phyloP scores from a whole-genome alignment of 2,113 vertebrate genomes.

The Corythornis madagascariensis region DNA sequence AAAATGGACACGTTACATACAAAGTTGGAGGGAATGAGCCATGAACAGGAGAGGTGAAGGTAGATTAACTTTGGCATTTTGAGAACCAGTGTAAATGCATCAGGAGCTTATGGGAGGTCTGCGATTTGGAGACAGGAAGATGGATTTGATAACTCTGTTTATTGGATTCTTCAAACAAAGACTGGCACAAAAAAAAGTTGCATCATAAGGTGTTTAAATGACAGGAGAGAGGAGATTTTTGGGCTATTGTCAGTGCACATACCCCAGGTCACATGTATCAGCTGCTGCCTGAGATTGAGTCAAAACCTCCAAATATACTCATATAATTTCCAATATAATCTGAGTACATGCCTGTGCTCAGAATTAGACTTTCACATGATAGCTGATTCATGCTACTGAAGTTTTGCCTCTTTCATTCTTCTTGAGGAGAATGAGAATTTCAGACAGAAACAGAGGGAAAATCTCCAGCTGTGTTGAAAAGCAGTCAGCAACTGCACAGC shows the following conservation, averaged over 20 bases:
- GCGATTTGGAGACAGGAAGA: neutral
- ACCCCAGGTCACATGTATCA: accelerated
- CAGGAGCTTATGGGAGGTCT: neutral
- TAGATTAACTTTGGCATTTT: neutral
- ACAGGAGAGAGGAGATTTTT: neutral
- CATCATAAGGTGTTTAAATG: neutral
- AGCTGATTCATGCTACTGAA: neutral
- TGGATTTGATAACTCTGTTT: neutral
- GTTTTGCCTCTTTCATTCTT: neutral
- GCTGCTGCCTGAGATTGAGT: neutral
- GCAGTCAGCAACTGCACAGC: neutral
- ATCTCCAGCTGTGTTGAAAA: constrained; percentile 7
- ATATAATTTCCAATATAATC: too few species aligned
- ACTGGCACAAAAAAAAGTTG: neutral
- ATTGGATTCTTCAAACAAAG: neutral
- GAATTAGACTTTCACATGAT: neutral
- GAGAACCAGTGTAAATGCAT: neutral
- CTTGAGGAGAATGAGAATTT: neutral
- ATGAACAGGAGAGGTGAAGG: neutral
- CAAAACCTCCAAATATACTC: neutral
- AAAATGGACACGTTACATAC: neutral
- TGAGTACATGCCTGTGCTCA: neutral
- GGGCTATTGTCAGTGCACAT: neutral
- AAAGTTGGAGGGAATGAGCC: neutral
- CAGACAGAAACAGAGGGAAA: neutral